phyloP scores from a whole-genome alignment of 1,140 invertebrate species.

The Tribolium castaneum region DNA sequence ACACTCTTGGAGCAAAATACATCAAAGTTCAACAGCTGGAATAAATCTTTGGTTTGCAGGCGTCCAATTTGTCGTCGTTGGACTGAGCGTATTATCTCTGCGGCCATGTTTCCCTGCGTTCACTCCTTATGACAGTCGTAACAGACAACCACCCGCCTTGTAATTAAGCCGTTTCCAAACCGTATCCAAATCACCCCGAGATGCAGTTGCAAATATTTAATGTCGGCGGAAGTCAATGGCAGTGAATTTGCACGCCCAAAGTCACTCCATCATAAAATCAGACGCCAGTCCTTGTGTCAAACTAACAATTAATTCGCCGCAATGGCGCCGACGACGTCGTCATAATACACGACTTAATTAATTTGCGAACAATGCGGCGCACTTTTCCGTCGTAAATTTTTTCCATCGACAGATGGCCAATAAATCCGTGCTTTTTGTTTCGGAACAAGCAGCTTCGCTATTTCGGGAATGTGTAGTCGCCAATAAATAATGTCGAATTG shows the following conservation, averaged over 20 bases:
- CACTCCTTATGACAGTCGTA: background rate
- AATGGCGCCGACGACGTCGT: background rate
- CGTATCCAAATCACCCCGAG: background rate
- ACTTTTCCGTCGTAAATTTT: background rate
- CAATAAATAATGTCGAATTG: slow-evolving; percentile 10
- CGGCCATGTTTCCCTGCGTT: background rate
- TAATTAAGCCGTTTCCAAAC: background rate
- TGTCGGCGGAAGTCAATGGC: background rate
- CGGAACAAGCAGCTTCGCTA: background rate
- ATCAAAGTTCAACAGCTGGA: background rate
- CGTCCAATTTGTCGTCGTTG: background rate
- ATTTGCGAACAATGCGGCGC: background rate
- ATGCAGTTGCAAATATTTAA: slow-evolving; percentile 11
- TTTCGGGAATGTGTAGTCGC: slow-evolving; percentile 14
- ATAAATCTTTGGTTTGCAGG: background rate
- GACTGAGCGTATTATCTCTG: background rate
- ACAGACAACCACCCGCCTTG: background rate
- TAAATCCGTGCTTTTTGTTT: slow-evolving; percentile 17
- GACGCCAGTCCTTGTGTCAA: background rate
- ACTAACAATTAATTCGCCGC: slow-evolving; percentile 2
- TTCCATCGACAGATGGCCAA: background rate
- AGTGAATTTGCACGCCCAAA: background rate
- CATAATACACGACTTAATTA: slow-evolving; percentile 1
- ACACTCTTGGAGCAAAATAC: background rate
- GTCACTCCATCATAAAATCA: background rate